phyloP scores from a whole-genome alignment of 2,888 invertebrate genomes.

The Caenorhabditis drosophilae region DNA sequence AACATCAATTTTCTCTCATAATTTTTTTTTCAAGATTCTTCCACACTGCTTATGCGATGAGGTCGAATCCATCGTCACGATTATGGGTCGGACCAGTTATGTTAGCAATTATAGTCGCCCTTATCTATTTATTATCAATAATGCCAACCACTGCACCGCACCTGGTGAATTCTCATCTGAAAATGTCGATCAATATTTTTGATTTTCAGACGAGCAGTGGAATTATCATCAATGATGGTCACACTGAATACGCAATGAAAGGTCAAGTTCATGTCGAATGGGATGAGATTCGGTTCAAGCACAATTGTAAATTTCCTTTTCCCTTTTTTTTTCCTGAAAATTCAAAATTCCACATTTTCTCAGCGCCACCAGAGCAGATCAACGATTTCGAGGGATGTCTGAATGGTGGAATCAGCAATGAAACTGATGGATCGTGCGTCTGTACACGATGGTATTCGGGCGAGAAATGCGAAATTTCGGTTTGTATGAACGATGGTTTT shows the following conservation, averaged over 20 bases:
- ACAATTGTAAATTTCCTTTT: background rate
- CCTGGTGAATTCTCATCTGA: slow-evolving; percentile 17
- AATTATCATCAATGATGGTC: slow-evolving; percentile 25
- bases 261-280: slow-evolving; percentile 31
- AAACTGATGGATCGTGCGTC: slow-evolving; percentile 38
- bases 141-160: slow-evolving; percentile 47
- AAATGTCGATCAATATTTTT: background rate
- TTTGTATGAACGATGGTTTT: slow-evolving; percentile 40
- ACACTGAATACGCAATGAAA: slow-evolving; percentile 32
- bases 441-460: slow-evolving; percentile 33
- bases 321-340: too few species aligned
- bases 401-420: slow-evolving; percentile 37
- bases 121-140: slow-evolving; percentile 52
- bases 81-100: slow-evolving; percentile 54
- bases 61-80: slow-evolving; percentile 34
- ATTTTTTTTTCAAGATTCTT: slow-evolving; percentile 23
- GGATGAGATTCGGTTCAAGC: slow-evolving; percentile 8
- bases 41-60: slow-evolving; percentile 38
- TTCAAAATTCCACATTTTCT: too few species aligned
- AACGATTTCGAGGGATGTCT: slow-evolving; percentile 9
- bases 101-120: slow-evolving; percentile 49
- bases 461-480: slow-evolving; percentile 28
- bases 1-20: background rate
- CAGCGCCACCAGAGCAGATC: too few species aligned
- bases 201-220: slow-evolving; percentile 26